Percentiles rank a stretch among this genome's conserved stretches.
phyloP scores from a whole-genome alignment of 2,797 vertebrate species.

The Eulemur coronatus region DNA sequence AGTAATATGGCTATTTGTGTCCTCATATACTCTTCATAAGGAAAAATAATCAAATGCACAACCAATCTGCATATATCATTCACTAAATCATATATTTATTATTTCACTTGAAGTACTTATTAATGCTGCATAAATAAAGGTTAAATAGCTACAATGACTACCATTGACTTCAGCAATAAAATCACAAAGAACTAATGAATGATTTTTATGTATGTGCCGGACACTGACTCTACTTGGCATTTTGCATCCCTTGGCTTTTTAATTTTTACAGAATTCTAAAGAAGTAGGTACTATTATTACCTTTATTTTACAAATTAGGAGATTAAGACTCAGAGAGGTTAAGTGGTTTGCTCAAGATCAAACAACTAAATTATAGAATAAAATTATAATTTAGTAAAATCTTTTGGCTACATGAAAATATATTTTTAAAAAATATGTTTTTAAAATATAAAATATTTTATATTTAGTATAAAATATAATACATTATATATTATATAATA shows the following conservation, averaged over 20 bases:
- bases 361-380: background rate
- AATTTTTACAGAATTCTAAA: conserved; percentile 1
- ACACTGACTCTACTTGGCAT: background rate
- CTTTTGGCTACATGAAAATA: background rate
- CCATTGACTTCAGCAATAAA: background rate
- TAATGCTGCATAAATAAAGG: background rate
- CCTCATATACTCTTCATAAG: background rate
- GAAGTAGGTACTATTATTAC: background rate
- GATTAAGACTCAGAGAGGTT: background rate
- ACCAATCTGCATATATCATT: background rate
- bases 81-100: background rate
- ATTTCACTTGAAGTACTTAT: background rate
- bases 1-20: background rate
- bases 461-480: no score
- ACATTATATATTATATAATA: no score
- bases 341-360: background rate
- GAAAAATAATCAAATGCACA: background rate
- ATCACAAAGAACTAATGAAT: background rate
- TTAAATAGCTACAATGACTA: background rate
- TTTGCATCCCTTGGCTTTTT: background rate
- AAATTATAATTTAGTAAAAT: conserved; percentile 1
- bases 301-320: background rate
- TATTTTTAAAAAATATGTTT: background rate
- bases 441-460: no score
- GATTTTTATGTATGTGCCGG: background rate